These are phyloP conservation scores for Platygyra sinensis DNA, from an alignment of 64 coral and sea anemone genomes.

Conservation along the genomic window DNA sequence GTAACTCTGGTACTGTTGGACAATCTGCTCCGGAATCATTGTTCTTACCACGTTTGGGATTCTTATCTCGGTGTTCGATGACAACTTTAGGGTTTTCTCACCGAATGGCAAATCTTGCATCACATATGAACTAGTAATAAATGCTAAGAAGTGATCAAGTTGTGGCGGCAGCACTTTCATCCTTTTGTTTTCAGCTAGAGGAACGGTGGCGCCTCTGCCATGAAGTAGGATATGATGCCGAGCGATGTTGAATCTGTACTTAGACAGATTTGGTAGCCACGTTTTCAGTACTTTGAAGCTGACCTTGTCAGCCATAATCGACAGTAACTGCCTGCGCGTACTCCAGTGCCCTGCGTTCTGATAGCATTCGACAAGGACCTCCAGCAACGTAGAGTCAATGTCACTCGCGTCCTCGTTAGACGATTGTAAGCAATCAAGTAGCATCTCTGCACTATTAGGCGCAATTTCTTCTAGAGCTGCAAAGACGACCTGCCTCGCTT, in stretches of 20 bases:
- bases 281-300: conserved; percentile 43
- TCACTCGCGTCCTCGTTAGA: conserved; percentile 2
- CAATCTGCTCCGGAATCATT: conserved; percentile 37
- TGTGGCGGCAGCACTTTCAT: conserved; percentile 18
- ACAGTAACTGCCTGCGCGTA: conserved; percentile 16
- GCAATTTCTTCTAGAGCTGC: conserved; percentile 53
- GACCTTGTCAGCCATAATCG: conserved; percentile 53
- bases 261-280: conserved; percentile 38
- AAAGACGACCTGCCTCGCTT: conserved; percentile 43
- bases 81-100: conserved; percentile 47
- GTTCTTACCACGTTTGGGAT: conserved; percentile 48
- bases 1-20: conserved; percentile 32
- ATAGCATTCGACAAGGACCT: conserved; percentile 26
- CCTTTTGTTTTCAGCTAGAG: conserved; percentile 8
- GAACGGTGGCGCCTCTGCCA: conserved; percentile 27
- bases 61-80: conserved; percentile 1
- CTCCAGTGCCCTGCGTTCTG: conserved; percentile 36
- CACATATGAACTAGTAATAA: conserved; percentile 41
- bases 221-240: conserved; percentile 35
- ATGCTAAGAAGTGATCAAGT: conserved; percentile 51
- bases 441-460: conserved; percentile 13
- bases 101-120: conserved; percentile 53
- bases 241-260: conserved; percentile 31
- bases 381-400: conserved; percentile 13
- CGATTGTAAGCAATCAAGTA: neutral